Evolutionary conservation across 2,113 vertebrate species (phyloP).

Genomic region (Hippotragus niger): DNA sequence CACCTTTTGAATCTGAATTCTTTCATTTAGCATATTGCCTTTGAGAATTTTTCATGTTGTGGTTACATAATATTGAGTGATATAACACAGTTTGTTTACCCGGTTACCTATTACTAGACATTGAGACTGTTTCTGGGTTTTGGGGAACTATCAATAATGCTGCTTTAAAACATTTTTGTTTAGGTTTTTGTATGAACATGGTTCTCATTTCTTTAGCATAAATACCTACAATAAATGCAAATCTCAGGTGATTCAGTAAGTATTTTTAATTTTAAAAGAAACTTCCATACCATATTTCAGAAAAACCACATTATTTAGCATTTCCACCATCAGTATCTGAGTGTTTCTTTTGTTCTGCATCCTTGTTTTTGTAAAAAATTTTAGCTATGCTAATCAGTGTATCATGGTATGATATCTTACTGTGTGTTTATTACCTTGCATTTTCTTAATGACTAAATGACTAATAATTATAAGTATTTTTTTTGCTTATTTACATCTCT

Average conservation of each 20-base stretch:
- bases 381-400: neutral
- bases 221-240: neutral
- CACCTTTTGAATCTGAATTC: neutral
- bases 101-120: neutral
- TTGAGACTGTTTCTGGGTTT: neutral
- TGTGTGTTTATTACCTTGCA: neutral
- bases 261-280: neutral
- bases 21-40: neutral
- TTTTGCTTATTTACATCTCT: neutral
- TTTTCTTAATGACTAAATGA: neutral
- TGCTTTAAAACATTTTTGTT: neutral
- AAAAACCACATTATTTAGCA: neutral
- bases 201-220: neutral
- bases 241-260: neutral
- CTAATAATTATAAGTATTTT: neutral
- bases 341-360: neutral
- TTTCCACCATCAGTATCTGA: neutral
- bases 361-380: neutral
- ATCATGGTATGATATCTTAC: fast-evolving
- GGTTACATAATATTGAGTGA: neutral
- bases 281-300: neutral
- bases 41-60: neutral
- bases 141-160: neutral
- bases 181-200: neutral
- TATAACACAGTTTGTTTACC: neutral